Base-by-base conservation (phyloP, 2,113 vertebrate species). In the Entelurus aequoreus region DNA sequence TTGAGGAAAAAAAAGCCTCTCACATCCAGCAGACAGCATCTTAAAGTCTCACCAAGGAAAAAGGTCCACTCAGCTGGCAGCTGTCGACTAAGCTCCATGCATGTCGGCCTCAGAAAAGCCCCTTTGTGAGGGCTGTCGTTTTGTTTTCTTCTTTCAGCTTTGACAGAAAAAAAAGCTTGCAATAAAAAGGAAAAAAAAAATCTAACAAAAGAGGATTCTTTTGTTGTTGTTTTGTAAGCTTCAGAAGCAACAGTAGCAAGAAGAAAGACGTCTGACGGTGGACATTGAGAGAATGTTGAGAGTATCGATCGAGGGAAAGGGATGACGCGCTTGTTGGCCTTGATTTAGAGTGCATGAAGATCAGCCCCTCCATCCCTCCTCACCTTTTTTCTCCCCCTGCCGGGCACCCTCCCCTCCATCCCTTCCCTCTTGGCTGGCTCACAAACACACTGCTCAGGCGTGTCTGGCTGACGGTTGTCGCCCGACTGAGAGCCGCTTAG, bases 241-340 rank as follows among this genome's bases (percentile, higher is more conserved):
- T 11, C 3, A 11, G 3, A 40, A 8, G 38, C 8, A 8, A 8
- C 38, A 40, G 38, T 8, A 40, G 38, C 28, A 28, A 28, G 28
- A 28, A 28, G 28, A 42, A 42, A 42, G 40, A 42, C 40, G 40
- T 42, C 61, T 42, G 57, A 42, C 53, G 65, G 53, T 14, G 2
- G 40, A 42, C 40, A 42, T 42, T 3, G 40, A 9, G 40, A 9
- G 28, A 28, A 9, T 9, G 40, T 42, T 38, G 63, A 59, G 69
- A 55, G 72, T 86, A 90, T 90, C 36, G 84, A 89, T 86, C 78
- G 65, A 2, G n/a, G 28, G 8, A 19, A 60, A 66, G 70, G 75
- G 79, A 78, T 80, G 69, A 87, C 75, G 66, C 68, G 62, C 28
- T 60, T 63, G 73, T 86, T 82, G 63, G 28, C 28, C 28, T 28